Percentiles rank a stretch among this genome's conserved stretches.
phyloP scores from a whole-genome alignment of 2,797 vertebrate species.

The Dryobates pubescens region DNA sequence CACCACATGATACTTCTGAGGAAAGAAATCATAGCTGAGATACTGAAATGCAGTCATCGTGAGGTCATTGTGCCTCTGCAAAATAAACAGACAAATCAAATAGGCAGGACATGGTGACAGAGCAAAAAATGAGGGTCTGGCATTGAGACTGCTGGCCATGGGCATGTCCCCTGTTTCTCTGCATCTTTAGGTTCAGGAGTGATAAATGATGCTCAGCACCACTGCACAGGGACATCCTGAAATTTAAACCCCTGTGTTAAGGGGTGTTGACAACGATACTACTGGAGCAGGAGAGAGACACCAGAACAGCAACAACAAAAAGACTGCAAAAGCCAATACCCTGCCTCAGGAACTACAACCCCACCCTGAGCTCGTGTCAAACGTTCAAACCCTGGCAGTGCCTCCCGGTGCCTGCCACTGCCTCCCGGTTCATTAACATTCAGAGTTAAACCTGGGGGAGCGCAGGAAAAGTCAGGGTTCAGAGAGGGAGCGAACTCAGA shows the following conservation, averaged over 20 bases:
- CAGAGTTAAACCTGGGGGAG: not conserved
- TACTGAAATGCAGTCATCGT: not conserved
- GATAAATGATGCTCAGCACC: not conserved
- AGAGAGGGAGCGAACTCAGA: slow-evolving; percentile 11
- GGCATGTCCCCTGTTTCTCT: not conserved
- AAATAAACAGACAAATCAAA: not conserved
- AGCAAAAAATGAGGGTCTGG: not conserved
- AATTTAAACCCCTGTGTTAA: not conserved
- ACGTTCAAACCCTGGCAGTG: not conserved
- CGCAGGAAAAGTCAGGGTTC: slow-evolving; percentile 20
- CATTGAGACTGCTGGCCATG: not conserved
- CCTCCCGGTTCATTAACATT: slow-evolving; percentile 30
- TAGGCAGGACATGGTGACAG: rapidly evolving
- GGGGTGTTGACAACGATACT: not conserved
- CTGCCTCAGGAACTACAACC: not conserved
- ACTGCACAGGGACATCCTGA: not conserved
- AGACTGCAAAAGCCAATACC: not conserved
- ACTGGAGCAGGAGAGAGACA: not conserved
- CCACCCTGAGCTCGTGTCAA: not conserved
- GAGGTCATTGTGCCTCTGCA: not conserved
- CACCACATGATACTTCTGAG: not conserved
- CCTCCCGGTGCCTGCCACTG: not conserved
- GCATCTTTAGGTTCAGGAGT: not conserved
- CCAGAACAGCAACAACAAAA: not conserved
- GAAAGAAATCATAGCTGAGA: not conserved